Base-by-base conservation (phyloP, 2,888 invertebrate species). In the Prosopocoilus inquinatus region DNA sequence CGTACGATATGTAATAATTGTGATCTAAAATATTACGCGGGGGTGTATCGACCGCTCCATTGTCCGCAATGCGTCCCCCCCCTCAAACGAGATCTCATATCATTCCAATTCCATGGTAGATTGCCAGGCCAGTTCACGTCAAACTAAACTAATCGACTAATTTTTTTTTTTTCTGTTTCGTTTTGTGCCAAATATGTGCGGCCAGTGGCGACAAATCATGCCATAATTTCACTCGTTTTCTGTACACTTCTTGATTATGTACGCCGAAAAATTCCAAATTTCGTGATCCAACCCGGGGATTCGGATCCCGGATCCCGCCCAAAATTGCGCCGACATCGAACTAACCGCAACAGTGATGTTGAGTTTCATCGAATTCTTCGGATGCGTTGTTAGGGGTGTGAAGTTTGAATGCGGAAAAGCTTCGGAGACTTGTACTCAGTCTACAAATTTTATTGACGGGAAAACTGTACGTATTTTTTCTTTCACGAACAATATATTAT, bases 181-280 rank as follows among this genome's bases (percentile, higher is more conserved):
- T 28, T 28, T 62, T 65, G 71, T 72, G 71, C 71, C 72, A 71
- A 72, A 69, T 67, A 64, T 63, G 63, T 58, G 67, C 70, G 72
- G 71, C 69, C 72, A 71, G 70, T 70, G 71, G 70, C 68, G 64
- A 65, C 64, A 56, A 48, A 54, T 58, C 58, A 63, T 67, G 66
- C 64, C 63, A 64, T 61, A 61, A 11, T 15, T 59, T 64, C 52
- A 43, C 50, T 47, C 38, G 44, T 58, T 59, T 59, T 59, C 58
- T 50, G 32, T 50, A 43, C 54, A 28, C 43, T 28, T 45, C 34
- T 48, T 48, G 51, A 57, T 45, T 50, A 34, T 52, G 35, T 48
- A 45, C 45, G 13, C 20, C 9, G 45, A n/a, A 1, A 32, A 45
- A 32, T 45, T 28, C 20, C 20, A 28, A 28, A 28, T 28, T 28